Percentiles rank a stretch among this genome's conserved stretches.
phyloP scores from a whole-genome alignment of 2,797 vertebrate genomes.

The Xenentodon cancila region DNA sequence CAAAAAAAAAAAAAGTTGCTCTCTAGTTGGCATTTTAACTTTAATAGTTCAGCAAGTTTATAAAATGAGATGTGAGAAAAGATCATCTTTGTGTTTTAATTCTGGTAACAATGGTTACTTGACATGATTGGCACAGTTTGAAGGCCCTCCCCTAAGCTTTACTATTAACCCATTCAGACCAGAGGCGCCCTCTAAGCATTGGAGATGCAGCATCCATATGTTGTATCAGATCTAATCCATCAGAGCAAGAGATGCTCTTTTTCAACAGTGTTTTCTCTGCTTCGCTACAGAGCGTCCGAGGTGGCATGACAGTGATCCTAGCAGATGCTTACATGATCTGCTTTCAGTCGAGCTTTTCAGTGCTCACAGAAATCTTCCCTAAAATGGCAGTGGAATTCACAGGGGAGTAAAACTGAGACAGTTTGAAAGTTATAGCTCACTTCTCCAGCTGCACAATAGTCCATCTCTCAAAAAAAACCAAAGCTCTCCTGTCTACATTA shows the following conservation, averaged over 20 bases:
- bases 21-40: too few relatives aligned
- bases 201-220: too few relatives aligned
- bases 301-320: slow-evolving; percentile 49
- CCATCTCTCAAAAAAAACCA: slow-evolving; percentile 41
- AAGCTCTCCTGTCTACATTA: slow-evolving; percentile 37
- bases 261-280: slow-evolving; percentile 48
- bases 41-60: too few relatives aligned
- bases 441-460: slow-evolving; percentile 42
- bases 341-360: slow-evolving; percentile 61
- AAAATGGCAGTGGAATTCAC: slow-evolving; percentile 73
- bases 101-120: not conserved
- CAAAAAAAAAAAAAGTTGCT: too few relatives aligned
- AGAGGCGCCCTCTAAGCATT: too few relatives aligned
- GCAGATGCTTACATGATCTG: slow-evolving; percentile 47
- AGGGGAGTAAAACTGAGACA: slow-evolving; percentile 63
- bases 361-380: slow-evolving; percentile 62
- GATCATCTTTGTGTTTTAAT: too few relatives aligned
- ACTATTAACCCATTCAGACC: slow-evolving; percentile 8
- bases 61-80: too few relatives aligned
- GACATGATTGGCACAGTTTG: slow-evolving; percentile 13
- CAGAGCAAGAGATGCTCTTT: not conserved
- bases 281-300: slow-evolving; percentile 43
- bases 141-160: slow-evolving; percentile 20
- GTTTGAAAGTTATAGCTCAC: slow-evolving; percentile 61
- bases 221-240: too few relatives aligned